These are phyloP conservation scores for Beris morrisii DNA, from an alignment of 2,888 invertebrate species.

Conservation along the genomic window DNA sequence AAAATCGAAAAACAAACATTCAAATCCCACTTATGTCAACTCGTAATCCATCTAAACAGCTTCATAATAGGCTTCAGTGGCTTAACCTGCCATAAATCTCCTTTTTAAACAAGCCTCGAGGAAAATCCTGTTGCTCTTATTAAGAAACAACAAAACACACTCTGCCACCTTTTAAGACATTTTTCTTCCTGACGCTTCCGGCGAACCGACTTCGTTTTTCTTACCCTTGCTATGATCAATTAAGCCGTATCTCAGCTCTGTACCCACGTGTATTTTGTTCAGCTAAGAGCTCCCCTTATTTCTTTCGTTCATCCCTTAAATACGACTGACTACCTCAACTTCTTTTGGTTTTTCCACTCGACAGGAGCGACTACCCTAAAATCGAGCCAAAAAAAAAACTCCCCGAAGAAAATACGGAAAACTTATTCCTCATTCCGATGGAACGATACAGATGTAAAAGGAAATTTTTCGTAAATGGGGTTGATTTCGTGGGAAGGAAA, in stretches of 20 bases:
- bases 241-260: slow-evolving; percentile 24
- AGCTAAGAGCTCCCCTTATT: slow-evolving; percentile 24
- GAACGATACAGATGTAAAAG: slow-evolving; percentile 23
- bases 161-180: slow-evolving; percentile 19
- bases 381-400: neutral
- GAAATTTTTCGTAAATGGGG: slow-evolving; percentile 29
- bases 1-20: neutral
- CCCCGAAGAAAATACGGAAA: neutral
- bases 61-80: slow-evolving; percentile 5
- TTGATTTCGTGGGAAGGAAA: slow-evolving; percentile 35
- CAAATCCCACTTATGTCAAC: slow-evolving; percentile 12
- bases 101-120: slow-evolving; percentile 13
- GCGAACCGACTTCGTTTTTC: slow-evolving; percentile 5
- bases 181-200: slow-evolving; percentile 22
- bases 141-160: slow-evolving; percentile 8
- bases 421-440: slow-evolving; percentile 3
- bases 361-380: slow-evolving; percentile 11
- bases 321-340: slow-evolving; percentile 30
- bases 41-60: slow-evolving; percentile 19
- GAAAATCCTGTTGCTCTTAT: slow-evolving; percentile 30
- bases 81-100: slow-evolving; percentile 24
- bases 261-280: neutral
- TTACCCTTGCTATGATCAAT: slow-evolving; percentile 22
- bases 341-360: slow-evolving; percentile 19
- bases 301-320: slow-evolving; percentile 8